Evolutionary conservation across 1,140 invertebrate species (phyloP).

Genomic region (Druon quercuslanigerum): DNA sequence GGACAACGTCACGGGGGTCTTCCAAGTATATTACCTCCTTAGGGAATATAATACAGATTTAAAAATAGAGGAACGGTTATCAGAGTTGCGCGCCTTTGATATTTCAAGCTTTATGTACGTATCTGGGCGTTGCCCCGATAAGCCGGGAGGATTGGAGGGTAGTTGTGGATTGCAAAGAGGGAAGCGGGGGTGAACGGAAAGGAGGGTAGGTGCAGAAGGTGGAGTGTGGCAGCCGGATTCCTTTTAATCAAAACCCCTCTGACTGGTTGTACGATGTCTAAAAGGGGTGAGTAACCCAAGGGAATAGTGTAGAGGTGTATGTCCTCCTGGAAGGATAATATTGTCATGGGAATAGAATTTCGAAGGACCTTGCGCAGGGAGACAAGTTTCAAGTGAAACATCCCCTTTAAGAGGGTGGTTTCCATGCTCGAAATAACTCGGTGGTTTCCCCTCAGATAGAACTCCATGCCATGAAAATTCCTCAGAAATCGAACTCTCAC

Average conservation of each 20-base stretch:
- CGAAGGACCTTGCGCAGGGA: neutral
- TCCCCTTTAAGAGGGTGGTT: slow-evolving; percentile 25
- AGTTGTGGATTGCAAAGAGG: slow-evolving; percentile 21
- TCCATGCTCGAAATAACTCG: slow-evolving; percentile 8
- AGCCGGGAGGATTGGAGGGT: slow-evolving; percentile 36
- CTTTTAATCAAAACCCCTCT: slow-evolving; percentile 44
- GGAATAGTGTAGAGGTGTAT: slow-evolving; percentile 8
- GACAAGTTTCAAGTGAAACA: neutral
- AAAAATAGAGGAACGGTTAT: slow-evolving; percentile 20
- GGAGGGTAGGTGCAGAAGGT: neutral
- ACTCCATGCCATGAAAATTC: slow-evolving; percentile 3
- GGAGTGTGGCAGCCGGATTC: slow-evolving; percentile 43
- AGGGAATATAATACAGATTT: slow-evolving; percentile 20
- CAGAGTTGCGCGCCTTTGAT: slow-evolving; percentile 40
- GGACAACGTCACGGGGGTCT: neutral
- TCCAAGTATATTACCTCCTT: too few species aligned
- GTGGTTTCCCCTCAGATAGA: slow-evolving; percentile 11
- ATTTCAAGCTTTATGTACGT: slow-evolving; percentile 49
- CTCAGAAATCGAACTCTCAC: slow-evolving; percentile 7
- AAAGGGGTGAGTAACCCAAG: slow-evolving; percentile 33
- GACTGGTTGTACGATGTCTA: slow-evolving; percentile 12
- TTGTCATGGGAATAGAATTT: slow-evolving; percentile 5
- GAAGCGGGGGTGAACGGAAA: slow-evolving; percentile 31
- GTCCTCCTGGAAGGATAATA: slow-evolving; percentile 29
- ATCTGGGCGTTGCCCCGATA: slow-evolving; percentile 62